Base-by-base conservation (phyloP, 2,888 invertebrate genomes). In the Rhagium mordax region DNA sequence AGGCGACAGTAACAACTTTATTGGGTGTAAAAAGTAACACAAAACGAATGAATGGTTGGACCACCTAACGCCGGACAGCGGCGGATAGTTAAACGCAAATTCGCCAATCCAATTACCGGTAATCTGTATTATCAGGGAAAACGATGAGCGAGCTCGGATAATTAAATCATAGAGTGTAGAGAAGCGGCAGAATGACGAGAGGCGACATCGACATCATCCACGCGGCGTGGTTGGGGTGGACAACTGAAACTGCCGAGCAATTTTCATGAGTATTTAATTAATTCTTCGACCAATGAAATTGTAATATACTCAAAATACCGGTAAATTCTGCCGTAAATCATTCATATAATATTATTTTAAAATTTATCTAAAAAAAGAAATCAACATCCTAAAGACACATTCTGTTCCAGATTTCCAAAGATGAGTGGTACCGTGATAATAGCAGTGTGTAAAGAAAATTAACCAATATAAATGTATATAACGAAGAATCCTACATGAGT, bases 81-180 rank as follows among this genome's bases (percentile, higher is more conserved):
- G 64, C 51, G 62, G 70, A 27, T 74, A 75, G 78, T 69, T 75
- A 77, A 80, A 81, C 80, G 79, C 81, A 81, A 80, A 81, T 78
- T 78, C 80, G 77, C 79, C 82, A 81, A 85, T 84, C 82, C 82
- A 84, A 85, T 85, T 85, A 85, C 81, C 81, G 80, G 81, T 83
- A 84, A 85, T 85, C 83, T 83, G 83, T 79, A 82, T 82, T 84
- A 80, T 76, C 79, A 78, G 77, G 79, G 78, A 74, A 79, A 80
- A 77, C 78, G 80, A 77, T 76, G 78, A 74, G 77, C 76, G 77
- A 78, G 76, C 75, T 80, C 78, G 72, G 81, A 83, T 85, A 85
- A 85, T 85, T 83, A 84, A 84, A 85, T 84, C 82, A 82, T 79
- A 78, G 79, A 77, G 77, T 76, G 78, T 71, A 76, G 76, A 74